A percentile compares a stretch with the other conserved stretches of the same genome.
phyloP scores from a whole-genome alignment of 2,888 invertebrate species.

The Euphydryas editha region DNA sequence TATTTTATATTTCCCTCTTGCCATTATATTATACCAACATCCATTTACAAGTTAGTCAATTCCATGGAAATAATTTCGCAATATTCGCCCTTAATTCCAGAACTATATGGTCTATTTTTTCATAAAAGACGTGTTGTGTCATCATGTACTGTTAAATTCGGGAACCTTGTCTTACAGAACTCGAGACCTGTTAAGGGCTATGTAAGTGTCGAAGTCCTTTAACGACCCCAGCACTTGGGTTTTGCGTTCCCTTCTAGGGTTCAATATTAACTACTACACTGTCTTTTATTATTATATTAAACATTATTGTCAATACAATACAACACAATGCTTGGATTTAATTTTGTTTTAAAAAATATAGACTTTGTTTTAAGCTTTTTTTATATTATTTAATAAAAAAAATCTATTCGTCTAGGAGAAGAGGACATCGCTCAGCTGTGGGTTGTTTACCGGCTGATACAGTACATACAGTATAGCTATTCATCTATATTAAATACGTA shows the following conservation, averaged over 20 bases:
- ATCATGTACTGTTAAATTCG: slow-evolving; percentile 24
- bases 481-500: too few species aligned
- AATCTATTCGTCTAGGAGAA: too few species aligned
- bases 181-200: slow-evolving; percentile 39
- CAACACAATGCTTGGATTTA: too few species aligned
- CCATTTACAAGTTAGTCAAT: slow-evolving; percentile 5
- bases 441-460: too few species aligned
- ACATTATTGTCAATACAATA: too few species aligned
- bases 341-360: too few species aligned
- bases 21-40: slow-evolving; percentile 7
- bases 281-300: background rate
- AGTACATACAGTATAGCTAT: too few species aligned
- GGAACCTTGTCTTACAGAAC: slow-evolving; percentile 36
- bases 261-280: slow-evolving; percentile 24
- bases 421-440: too few species aligned
- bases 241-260: slow-evolving; percentile 34
- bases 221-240: slow-evolving; percentile 42
- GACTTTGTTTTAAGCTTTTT: too few species aligned
- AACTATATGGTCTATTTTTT: background rate
- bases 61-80: background rate
- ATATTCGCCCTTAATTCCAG: background rate
- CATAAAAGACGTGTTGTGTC: background rate
- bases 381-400: too few species aligned
- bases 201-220: slow-evolving; percentile 39
- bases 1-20: slow-evolving; percentile 23